A percentile compares a stretch with the other conserved stretches of the same genome.
Evolutionary conservation across 2,113 vertebrate species (phyloP).

Genomic region (mouse (Mus musculus)): DNA sequence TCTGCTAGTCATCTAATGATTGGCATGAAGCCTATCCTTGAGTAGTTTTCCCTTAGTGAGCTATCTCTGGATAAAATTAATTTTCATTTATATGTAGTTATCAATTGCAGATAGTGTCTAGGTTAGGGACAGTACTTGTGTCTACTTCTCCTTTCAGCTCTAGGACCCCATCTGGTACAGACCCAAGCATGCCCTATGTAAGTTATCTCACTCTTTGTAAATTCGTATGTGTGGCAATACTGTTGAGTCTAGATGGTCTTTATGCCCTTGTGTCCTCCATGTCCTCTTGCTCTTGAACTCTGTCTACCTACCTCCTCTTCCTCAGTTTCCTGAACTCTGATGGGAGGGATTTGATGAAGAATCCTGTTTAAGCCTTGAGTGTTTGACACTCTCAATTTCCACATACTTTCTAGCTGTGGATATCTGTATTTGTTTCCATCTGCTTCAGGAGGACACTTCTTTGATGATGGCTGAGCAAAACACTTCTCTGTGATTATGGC

Average conservation of each 20-base stretch:
- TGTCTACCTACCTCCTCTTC: no score
- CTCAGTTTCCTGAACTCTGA: neutral
- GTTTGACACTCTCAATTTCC: neutral
- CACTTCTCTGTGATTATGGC: neutral
- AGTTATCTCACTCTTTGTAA: neutral
- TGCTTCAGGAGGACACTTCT: neutral
- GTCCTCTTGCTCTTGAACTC: neutral
- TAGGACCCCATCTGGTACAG: neutral
- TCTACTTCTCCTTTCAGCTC: neutral
- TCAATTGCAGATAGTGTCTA: neutral
- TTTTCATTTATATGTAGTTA: neutral
- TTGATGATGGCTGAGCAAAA: neutral
- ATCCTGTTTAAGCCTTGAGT: neutral
- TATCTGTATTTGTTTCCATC: neutral
- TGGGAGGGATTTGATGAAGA: neutral
- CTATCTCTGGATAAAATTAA: neutral
- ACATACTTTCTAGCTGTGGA: neutral
- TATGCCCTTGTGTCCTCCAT: neutral
- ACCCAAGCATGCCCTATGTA: neutral
- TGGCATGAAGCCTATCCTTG: no score
- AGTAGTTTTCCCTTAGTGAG: neutral
- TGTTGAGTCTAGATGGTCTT: neutral
- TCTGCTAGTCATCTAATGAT: neutral
- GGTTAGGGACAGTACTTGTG: neutral
- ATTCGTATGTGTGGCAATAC: neutral